Evolutionary conservation across 1,140 invertebrate species (phyloP).

Genomic region (Rhizoglyphus robini): DNA sequence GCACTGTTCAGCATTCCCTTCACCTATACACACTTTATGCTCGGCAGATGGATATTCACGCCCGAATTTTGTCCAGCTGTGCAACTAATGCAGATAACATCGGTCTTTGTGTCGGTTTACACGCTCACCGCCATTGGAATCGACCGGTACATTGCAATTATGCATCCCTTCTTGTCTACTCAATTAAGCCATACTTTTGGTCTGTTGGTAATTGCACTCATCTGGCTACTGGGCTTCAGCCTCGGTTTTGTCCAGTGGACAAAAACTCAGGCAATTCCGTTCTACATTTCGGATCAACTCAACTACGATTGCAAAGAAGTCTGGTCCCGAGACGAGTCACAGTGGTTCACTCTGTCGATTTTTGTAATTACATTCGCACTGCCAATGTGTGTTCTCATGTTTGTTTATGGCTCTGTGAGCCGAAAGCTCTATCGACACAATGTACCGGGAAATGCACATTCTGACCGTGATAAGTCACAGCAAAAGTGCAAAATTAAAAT

Average conservation of each 20-base stretch:
- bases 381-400: slow-evolving; percentile 37
- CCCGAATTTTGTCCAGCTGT: slow-evolving; percentile 35
- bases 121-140: slow-evolving; percentile 36
- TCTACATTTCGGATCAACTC: slow-evolving; percentile 28
- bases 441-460: slow-evolving; percentile 40
- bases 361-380: slow-evolving; percentile 40
- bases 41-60: slow-evolving; percentile 35
- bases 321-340: slow-evolving; percentile 26
- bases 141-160: slow-evolving; percentile 38
- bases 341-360: slow-evolving; percentile 35
- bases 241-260: slow-evolving; percentile 36
- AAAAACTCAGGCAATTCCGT: slow-evolving; percentile 32
- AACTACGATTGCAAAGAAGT: slow-evolving; percentile 34
- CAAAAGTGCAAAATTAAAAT: slow-evolving; percentile 40
- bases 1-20: slow-evolving; percentile 31
- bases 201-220: slow-evolving; percentile 31
- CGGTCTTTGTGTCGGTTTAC: slow-evolving; percentile 36
- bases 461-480: slow-evolving; percentile 35
- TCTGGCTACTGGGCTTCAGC: slow-evolving; percentile 36
- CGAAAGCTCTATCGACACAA: slow-evolving; percentile 36
- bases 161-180: slow-evolving; percentile 32
- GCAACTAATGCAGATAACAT: slow-evolving; percentile 34
- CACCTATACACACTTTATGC: slow-evolving; percentile 32
- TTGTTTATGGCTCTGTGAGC: slow-evolving; percentile 37
- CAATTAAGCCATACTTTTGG: slow-evolving; percentile 21